Conservation (phyloP, 2,888 invertebrate species). For the Terebella lapidaria region DNA sequence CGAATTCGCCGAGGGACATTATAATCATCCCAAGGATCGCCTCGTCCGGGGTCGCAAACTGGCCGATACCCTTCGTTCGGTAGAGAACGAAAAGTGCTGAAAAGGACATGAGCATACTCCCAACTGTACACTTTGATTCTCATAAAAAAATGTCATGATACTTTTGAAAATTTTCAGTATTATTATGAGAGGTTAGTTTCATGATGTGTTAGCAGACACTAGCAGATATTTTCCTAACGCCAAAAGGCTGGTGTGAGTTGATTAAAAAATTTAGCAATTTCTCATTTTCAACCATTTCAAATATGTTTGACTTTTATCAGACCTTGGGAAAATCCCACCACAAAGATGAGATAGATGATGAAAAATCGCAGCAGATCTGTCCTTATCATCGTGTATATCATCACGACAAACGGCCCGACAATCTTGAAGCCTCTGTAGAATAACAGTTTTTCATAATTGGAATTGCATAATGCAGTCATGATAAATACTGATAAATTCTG, state of each 20-base stretch:
- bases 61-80: background rate
- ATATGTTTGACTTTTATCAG: no score
- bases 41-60: background rate
- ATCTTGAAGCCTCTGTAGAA: conserved; percentile 87
- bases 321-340: conserved; percentile 96
- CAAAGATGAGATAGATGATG: conserved; percentile 92
- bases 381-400: conserved; percentile 98
- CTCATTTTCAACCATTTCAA: no score
- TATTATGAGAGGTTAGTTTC: no score
- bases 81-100: background rate
- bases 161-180: no score
- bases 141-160: no score
- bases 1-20: background rate
- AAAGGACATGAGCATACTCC: background rate
- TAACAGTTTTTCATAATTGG: no score
- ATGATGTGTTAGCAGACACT: no score
- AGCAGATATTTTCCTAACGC: no score
- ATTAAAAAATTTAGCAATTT: no score
- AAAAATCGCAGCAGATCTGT: conserved; percentile 93
- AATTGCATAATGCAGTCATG: background rate
- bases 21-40: background rate
- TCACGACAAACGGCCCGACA: conserved; percentile 98
- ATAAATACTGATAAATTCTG: background rate
- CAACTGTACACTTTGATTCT: background rate
- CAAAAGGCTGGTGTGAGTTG: no score